Percentiles rank a stretch among this genome's conserved stretches.
These are phyloP conservation scores for Athene cunicularia DNA, from an alignment of 2,113 vertebrate species.

Conservation along the genomic window DNA sequence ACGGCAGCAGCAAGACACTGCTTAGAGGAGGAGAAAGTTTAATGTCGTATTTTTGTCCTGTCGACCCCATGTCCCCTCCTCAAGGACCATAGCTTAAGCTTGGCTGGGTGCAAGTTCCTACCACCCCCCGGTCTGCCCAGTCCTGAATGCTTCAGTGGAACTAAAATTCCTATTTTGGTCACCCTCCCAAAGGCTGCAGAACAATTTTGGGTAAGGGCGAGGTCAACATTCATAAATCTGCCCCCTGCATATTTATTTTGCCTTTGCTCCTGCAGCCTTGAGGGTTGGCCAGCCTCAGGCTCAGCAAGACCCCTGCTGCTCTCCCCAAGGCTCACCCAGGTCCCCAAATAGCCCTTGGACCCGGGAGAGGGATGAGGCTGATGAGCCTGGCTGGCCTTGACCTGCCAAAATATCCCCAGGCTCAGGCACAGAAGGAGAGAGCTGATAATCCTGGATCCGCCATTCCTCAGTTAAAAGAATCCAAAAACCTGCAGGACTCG, in stretches of 20 bases:
- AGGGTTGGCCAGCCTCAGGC: accelerated
- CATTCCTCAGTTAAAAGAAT: neutral
- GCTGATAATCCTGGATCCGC: neutral
- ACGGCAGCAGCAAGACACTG: accelerated
- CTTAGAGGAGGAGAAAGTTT: neutral
- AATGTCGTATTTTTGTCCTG: neutral
- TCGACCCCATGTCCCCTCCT: neutral
- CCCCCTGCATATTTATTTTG: neutral
- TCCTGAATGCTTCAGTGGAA: neutral
- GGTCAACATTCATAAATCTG: neutral
- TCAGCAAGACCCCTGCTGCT: neutral
- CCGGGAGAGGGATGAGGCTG: neutral
- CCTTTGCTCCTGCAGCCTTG: neutral
- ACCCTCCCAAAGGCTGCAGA: neutral
- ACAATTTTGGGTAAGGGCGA: neutral
- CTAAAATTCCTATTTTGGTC: neutral
- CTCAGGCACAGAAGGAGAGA: neutral
- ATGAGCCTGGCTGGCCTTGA: neutral
- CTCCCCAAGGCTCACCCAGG: neutral
- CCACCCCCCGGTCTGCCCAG: neutral
- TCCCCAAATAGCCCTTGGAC: neutral
- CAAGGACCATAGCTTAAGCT: neutral
- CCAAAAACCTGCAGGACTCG: accelerated
- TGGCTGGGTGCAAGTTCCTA: neutral
- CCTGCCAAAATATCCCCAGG: neutral